phyloP scores from a whole-genome alignment of 2,888 invertebrate genomes.

The Volucella bombylans region DNA sequence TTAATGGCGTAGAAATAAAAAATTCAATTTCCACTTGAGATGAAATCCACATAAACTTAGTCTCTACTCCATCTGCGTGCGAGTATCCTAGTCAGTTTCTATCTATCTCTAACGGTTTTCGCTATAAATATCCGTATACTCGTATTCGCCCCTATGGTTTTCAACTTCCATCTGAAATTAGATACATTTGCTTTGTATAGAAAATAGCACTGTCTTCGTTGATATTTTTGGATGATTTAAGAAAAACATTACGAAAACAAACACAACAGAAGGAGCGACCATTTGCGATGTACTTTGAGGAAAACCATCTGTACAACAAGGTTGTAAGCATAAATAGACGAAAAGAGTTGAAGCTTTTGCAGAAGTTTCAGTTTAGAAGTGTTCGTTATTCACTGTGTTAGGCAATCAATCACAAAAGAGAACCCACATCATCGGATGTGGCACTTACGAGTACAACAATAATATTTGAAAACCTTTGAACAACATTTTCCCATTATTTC shows the following conservation, averaged over 20 bases:
- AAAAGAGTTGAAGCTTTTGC: too few relatives aligned
- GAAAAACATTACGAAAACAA: conserved; percentile 13
- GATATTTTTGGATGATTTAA: neutral
- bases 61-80: neutral
- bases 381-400: too few relatives aligned
- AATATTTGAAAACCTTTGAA: too few relatives aligned
- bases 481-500: too few relatives aligned
- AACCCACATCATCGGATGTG: too few relatives aligned
- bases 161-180: neutral
- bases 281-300: conserved; percentile 8
- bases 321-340: too few relatives aligned
- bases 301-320: neutral
- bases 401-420: too few relatives aligned
- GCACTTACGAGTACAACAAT: too few relatives aligned
- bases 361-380: too few relatives aligned
- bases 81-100: too few relatives aligned
- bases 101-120: neutral
- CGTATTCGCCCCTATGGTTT: neutral
- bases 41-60: conserved; percentile 21
- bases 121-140: conserved; percentile 16
- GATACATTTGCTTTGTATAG: neutral
- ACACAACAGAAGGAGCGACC: conserved; percentile 20
- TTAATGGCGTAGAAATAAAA: conserved; percentile 54
- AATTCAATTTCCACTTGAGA: conserved; percentile 52
- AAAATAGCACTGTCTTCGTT: neutral